Percentiles rank a stretch among this genome's conserved stretches.
These are phyloP conservation scores for Ctenosaura bakeri DNA, from an alignment of 2,797 vertebrate species.

Conservation along the genomic window DNA sequence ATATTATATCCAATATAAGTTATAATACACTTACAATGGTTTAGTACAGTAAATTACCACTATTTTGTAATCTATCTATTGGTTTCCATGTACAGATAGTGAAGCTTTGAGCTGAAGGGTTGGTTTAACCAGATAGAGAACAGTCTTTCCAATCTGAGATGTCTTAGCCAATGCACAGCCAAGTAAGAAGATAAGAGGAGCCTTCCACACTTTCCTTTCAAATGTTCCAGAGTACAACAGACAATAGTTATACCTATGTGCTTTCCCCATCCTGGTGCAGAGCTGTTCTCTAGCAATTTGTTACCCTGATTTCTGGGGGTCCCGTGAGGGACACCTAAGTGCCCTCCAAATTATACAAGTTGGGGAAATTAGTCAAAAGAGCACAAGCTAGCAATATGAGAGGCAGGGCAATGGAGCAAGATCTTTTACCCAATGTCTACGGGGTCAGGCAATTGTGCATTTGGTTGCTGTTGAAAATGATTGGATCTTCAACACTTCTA, in stretches of 20 bases:
- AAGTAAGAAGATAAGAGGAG: too few species aligned
- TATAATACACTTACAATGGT: background rate
- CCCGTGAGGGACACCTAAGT: too few species aligned
- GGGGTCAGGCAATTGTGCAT: background rate
- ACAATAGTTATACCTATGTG: background rate
- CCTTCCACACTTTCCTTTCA: too few species aligned
- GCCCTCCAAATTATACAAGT: too few species aligned
- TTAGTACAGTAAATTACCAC: background rate
- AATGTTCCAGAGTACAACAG: background rate
- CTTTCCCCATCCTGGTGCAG: background rate
- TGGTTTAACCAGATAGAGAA: background rate
- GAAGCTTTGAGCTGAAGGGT: background rate
- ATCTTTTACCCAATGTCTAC: too few species aligned
- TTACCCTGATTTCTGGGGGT: too few species aligned
- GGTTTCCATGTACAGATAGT: background rate
- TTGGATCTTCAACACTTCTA: background rate
- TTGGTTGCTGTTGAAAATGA: background rate
- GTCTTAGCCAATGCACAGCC: too few species aligned
- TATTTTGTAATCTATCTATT: background rate
- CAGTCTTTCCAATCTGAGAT: background rate
- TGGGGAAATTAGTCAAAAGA: too few species aligned
- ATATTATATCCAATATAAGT: background rate
- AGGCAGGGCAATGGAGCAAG: too few species aligned
- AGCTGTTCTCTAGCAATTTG: background rate
- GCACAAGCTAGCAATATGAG: too few species aligned